Base-by-base conservation (phyloP, 1,140 invertebrate genomes). In the Cataglyphis hispanica region DNA sequence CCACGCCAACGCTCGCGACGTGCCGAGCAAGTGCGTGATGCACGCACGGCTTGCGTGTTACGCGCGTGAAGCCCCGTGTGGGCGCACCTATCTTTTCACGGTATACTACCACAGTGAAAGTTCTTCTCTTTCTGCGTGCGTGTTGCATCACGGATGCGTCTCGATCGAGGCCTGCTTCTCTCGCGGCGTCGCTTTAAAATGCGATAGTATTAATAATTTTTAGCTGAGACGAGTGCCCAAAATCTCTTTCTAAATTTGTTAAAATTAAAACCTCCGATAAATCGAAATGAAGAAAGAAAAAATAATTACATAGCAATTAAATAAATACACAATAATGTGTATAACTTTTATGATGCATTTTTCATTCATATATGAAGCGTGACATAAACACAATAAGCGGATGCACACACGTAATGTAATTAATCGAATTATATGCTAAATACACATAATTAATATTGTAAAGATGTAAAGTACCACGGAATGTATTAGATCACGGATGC, bases 11-110 rank as follows among this genome's bases (percentile, higher is more conserved):
- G 61, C 16, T n/a, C 31, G n/a, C 63, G 34, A 46, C 34, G 16
- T 11, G 40, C 31, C 53, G 31, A 37, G 25, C 25, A 19, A 19
- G 34, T 6, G 6, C 50, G 50, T 22, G 27, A 19, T 5, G 16
- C 90, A 91, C 85, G 90, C 83, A 50, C 2, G 8, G 13, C 22
- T 25, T 78, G 81, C 90, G 85, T 91, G 90, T n/a, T 46, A 34
- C 40, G n/a, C 69, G 74, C 89, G 85, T 91, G 89, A 89, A 85
- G 31, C 37, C 27, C 7, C 50, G 61, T 61, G 75, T 84, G 58
- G 86, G 76, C 86, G 69, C 86, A 76, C 89, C 88, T 90, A 70
- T 80, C 77, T 86, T 63, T 89, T 67, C 75, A 27, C 50, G 10
- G 13, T 10, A 13, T 8, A 80, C n/a, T 10, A 69, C 58, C 60